phyloP scores from a whole-genome alignment of 2,113 vertebrate genomes.

The Pachypanchax playfairii region DNA sequence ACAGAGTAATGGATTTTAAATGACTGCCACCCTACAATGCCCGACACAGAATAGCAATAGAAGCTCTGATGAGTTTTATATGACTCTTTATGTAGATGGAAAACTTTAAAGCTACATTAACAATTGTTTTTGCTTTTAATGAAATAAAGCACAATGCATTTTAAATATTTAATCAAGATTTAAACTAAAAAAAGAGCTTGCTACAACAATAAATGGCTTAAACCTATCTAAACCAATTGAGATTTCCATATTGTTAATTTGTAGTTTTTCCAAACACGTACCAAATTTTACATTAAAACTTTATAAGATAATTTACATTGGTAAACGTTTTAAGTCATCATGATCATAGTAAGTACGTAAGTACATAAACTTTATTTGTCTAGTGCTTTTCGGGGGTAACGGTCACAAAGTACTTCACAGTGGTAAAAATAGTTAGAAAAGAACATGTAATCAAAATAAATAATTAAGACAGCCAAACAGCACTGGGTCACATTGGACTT shows the following conservation, averaged over 20 bases:
- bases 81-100: conserved; percentile 21
- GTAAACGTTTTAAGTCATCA: no score
- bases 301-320: no score
- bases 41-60: conserved; percentile 30
- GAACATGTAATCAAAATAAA: no score
- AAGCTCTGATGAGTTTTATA: conserved; percentile 45
- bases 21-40: conserved; percentile 27
- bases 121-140: conserved; percentile 30
- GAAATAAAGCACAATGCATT: conserved; percentile 5
- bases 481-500: no score
- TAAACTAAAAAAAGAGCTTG: neutral
- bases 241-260: neutral
- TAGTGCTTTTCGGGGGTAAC: no score
- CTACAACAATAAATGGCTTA: neutral
- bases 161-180: neutral
- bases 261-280: neutral
- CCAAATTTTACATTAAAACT: neutral
- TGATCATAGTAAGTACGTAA: no score
- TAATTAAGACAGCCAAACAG: no score
- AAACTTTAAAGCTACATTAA: conserved; percentile 34
- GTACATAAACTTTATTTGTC: no score
- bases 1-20: conserved; percentile 61
- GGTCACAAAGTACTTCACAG: no score
- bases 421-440: no score
- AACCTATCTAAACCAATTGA: neutral